Evolutionary conservation across 2,113 vertebrate species (phyloP).

Genomic region (Pelmatolapia mariae): DNA sequence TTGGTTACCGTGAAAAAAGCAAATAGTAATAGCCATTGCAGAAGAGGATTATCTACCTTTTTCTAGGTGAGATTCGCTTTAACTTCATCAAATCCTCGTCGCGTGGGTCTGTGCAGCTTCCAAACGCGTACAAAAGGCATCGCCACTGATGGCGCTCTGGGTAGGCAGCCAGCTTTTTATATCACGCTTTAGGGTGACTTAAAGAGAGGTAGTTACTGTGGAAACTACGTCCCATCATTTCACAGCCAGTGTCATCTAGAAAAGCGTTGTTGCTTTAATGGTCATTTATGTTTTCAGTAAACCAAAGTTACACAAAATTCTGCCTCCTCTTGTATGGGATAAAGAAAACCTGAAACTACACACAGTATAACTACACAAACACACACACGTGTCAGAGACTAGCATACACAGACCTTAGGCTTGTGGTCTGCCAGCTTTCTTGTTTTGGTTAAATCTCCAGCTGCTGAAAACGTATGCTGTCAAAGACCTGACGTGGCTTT

Average conservation of each 20-base stretch:
- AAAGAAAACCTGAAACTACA: constrained; percentile 78
- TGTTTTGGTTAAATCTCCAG: constrained; percentile 45
- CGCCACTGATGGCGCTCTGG: not conserved
- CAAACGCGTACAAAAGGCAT: constrained; percentile 13
- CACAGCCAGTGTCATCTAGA: constrained; percentile 69
- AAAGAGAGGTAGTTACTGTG: constrained; percentile 22
- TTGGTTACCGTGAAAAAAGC: constrained; percentile 92
- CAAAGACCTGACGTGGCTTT: constrained; percentile 74
- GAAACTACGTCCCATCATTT: constrained; percentile 18
- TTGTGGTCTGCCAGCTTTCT: constrained; percentile 68
- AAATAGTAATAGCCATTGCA: constrained; percentile 97
- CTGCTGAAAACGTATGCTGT: constrained; percentile 50
- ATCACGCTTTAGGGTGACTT: constrained; percentile 29
- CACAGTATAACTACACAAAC: constrained; percentile 39
- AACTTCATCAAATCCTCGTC: constrained; percentile 42
- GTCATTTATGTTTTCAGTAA: constrained; percentile 92
- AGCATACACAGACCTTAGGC: not conserved
- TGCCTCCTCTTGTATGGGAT: constrained; percentile 98
- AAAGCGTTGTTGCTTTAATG: constrained; percentile 80
- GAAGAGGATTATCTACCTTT: constrained; percentile 82
- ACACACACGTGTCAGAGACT: not conserved
- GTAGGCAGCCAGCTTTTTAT: constrained; percentile 48
- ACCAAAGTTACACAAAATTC: constrained; percentile 99
- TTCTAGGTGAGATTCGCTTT: constrained; percentile 74
- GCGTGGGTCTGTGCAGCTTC: constrained; percentile 41